Evolutionary conservation across 2,797 vertebrate genomes (phyloP), one percentile per base, ranked within the genome.

Genomic region (Parauchenoglanis punctatus): DNA sequence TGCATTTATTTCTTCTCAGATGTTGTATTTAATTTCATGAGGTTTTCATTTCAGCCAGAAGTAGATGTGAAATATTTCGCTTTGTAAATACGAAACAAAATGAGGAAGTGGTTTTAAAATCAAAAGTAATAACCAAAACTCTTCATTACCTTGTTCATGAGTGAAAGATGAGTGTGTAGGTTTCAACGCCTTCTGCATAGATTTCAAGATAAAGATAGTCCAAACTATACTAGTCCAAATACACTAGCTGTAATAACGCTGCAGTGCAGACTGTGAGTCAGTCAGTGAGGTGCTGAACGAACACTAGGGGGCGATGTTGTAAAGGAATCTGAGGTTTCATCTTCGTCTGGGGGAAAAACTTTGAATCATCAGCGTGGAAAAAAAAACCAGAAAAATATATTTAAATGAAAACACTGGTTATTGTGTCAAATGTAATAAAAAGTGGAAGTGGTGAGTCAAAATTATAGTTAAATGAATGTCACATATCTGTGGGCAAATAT

Each of bases 81-180:
- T 61, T 44, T 58, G 78, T 87, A 72, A 84, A 86, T 65, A 86
- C 80, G 81, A 84, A 90, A 90, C 85, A 73, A 49, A 83, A 88
- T 25, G 81, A 70, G 84, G 85, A 87, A 85, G 87, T 86, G 58
- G 84, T 49, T 67, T 83, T 25, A 23, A 86, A 68, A 61, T 68
- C 35, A 77, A 83, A 52, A 83, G 31, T 67, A 61, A 83, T 59
- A 31, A 76, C 4, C 15, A 72, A 73, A 56, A 78, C 28, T 11
- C 56, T 63, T 56, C 25, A 68, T 28, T 20, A 44, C 18, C 81
- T 77, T 58, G 18, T 18, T 46, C 28, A 72, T 72, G 44, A 63
- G 78, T 61, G 13, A 82, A 82, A n/a, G n/a, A 58, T 81, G 56
- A 46, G 8, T 23, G n/a, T 84, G 63, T 81, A 46, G 67, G 73